A percentile compares a stretch with the other conserved stretches of the same genome.
Conservation (phyloP, 2,113 vertebrate genomes). For the Piaya cayana region DNA sequence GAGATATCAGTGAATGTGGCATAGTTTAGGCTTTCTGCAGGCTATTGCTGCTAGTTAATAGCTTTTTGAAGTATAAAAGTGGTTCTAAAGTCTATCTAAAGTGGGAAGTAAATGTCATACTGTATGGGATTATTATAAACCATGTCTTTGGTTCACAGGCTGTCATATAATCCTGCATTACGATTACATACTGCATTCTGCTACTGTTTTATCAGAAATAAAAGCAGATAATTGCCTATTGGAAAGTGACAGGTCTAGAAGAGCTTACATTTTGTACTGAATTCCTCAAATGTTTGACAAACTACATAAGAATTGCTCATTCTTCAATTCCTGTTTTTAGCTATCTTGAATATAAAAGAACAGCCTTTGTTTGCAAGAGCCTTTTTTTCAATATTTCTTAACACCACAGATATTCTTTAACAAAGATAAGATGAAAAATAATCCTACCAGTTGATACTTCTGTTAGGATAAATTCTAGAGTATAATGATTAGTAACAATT, state of each 20-base stretch:
- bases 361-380: background rate
- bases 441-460: background rate
- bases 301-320: background rate
- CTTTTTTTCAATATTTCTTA: background rate
- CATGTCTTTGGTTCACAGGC: background rate
- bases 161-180: background rate
- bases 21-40: background rate
- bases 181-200: background rate
- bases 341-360: background rate
- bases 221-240: background rate
- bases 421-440: background rate
- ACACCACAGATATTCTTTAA: background rate
- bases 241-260: background rate
- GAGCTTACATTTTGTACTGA: background rate
- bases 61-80: background rate
- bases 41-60: background rate
- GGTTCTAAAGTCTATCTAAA: background rate
- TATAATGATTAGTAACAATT: background rate
- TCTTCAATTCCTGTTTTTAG: constrained; percentile 9
- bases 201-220: background rate
- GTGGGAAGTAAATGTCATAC: background rate
- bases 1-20: background rate
- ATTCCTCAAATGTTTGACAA: background rate
- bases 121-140: background rate
- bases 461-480: background rate